A percentile compares a stretch with the other conserved stretches of the same genome.
Evolutionary conservation across 2,797 vertebrate species (phyloP).

Genomic region (Pampus argenteus): DNA sequence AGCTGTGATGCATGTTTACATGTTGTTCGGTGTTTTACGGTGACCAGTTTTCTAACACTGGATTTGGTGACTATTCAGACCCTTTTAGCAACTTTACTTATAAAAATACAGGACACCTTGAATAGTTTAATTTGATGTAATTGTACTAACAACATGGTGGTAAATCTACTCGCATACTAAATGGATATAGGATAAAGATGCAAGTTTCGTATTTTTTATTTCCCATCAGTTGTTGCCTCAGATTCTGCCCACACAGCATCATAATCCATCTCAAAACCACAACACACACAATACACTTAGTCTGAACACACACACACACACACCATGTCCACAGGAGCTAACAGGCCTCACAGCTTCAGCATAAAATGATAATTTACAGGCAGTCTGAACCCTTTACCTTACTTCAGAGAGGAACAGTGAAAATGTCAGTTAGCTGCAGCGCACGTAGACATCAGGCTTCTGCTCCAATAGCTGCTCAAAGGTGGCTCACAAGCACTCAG

Average conservation of each 20-base stretch:
- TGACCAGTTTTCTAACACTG: not conserved
- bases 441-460: constrained; percentile 49
- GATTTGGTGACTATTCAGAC: not conserved
- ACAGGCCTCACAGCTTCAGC: constrained; percentile 59
- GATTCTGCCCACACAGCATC: too few species aligned
- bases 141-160: too few species aligned
- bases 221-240: too few species aligned
- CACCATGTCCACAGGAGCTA: constrained; percentile 43
- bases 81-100: not conserved
- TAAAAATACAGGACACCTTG: too few species aligned
- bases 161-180: too few species aligned
- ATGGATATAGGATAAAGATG: too few species aligned
- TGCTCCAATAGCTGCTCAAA: constrained; percentile 59
- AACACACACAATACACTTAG: not conserved
- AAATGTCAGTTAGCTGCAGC: constrained; percentile 78
- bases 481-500: constrained; percentile 58
- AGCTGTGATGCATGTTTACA: constrained; percentile 44
- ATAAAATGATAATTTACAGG: constrained; percentile 68
- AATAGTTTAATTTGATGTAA: too few species aligned
- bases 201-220: too few species aligned
- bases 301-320: constrained; percentile 6
- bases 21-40: not conserved
- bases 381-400: constrained; percentile 45
- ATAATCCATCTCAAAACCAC: too few species aligned
- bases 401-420: constrained; percentile 63